Base-by-base conservation (phyloP, 2,888 invertebrate species). In the Coremacera marginata region DNA sequence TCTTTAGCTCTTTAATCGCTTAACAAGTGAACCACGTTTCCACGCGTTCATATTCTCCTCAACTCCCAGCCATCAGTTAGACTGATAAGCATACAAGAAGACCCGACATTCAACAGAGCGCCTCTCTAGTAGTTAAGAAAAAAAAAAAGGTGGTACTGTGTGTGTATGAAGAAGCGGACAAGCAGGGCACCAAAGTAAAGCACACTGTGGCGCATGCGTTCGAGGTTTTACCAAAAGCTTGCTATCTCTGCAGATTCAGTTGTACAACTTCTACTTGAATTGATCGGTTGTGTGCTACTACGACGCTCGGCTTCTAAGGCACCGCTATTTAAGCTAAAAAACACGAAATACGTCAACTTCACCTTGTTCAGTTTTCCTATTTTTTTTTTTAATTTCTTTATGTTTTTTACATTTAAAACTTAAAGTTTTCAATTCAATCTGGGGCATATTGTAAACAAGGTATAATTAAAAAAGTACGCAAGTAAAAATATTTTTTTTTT, bases 251-350 rank as follows among this genome's bases (percentile, higher is more conserved):
- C 62, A 60, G 72, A 72, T 52, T 72, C 72, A 72, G 72, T 72
- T 72, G 72, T 72, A 72, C 72, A 60, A 62, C 52, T 62, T 72
- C 44, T 27, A 44, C n/a, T 72, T 49, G 60, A 70, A 70, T 44
- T 27, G 72, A 52, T 62, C 62, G 49, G 72, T 62, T 72, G 72
- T 67, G 65, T 62, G 72, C n/a, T 25, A 44, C n/a, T n/a, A n/a
- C n/a, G n/a, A n/a, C 62, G 44, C 11, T 44, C 62, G 44, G 25
- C 34, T 11, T 19, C 34, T 2, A 27, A 19, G n/a, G 70, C 57
- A 71, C 60, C n/a, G 70, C 27, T 25, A 27, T 67, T 11, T 22
- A n/a, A 67, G 34, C 25, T 8, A 68, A 19, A 37, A 37, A 44
- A 44, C 44, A 44, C 22, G 22, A 22, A 68, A 44, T 14, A 68